Evolutionary conservation across 2,888 invertebrate genomes (phyloP).

Genomic region (Cephus nigrinus): DNA sequence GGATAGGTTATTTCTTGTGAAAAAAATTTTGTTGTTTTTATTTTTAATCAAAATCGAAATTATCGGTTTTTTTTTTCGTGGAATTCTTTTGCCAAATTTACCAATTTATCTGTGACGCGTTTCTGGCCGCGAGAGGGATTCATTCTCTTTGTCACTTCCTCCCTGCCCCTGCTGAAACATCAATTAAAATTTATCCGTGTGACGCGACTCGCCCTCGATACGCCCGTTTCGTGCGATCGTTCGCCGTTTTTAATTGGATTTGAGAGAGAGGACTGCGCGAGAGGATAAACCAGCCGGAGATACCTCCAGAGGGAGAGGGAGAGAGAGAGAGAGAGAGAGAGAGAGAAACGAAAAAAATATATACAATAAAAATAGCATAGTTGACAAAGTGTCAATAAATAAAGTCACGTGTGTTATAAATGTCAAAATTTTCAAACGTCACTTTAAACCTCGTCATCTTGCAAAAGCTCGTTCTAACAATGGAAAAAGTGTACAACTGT

Average conservation of each 20-base stretch:
- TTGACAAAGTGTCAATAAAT: neutral
- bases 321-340: conserved; percentile 27
- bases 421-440: neutral
- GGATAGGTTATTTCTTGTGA: accelerated
- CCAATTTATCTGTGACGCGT: neutral
- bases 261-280: conserved; percentile 33
- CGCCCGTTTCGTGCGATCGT: conserved; percentile 57
- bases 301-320: conserved; percentile 41
- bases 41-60: too few relatives aligned
- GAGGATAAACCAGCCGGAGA: conserved; percentile 2
- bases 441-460: too few relatives aligned
- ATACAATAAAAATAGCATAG: conserved; percentile 32
- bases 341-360: conserved; percentile 26
- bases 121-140: neutral
- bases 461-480: too few relatives aligned
- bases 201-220: conserved; percentile 54
- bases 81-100: too few relatives aligned
- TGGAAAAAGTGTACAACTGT: too few relatives aligned
- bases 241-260: conserved; percentile 63
- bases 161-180: conserved; percentile 49
- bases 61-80: too few relatives aligned
- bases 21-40: too few relatives aligned
- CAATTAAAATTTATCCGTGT: conserved; percentile 60
- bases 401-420: neutral
- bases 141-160: conserved; percentile 23